phyloP scores from a whole-genome alignment of 2,113 vertebrate species.

The Salvelinus namaycush region DNA sequence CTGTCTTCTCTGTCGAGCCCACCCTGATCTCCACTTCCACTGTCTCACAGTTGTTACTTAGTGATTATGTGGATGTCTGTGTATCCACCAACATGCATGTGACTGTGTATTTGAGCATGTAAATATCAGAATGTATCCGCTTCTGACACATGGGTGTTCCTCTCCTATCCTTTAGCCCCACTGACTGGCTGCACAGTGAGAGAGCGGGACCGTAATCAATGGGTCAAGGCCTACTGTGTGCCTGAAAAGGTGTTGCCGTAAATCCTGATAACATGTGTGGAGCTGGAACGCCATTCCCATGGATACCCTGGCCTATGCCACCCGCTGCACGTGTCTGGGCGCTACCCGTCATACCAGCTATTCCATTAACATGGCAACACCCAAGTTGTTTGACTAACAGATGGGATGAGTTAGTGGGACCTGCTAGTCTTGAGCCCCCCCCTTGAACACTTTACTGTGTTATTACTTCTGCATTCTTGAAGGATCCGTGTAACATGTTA shows the following conservation, averaged over 20 bases:
- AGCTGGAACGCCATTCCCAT: neutral
- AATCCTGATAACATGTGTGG: neutral
- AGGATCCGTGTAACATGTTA: too few species aligned
- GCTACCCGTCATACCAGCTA: conserved; percentile 40
- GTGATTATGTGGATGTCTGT: neutral
- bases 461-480: too few species aligned
- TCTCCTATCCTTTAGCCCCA: too few species aligned
- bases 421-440: neutral
- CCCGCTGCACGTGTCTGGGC: conserved; percentile 24
- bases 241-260: neutral
- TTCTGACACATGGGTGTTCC: neutral
- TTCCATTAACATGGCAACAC: conserved; percentile 45
- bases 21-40: neutral
- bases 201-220: neutral
- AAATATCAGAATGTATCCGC: neutral
- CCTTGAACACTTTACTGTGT: too few species aligned
- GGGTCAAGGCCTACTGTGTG: neutral
- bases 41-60: neutral
- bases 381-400: conserved; percentile 30
- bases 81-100: neutral
- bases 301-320: neutral
- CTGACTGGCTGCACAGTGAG: neutral
- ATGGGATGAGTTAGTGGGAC: too few species aligned
- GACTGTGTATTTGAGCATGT: neutral
- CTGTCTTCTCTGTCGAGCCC: neutral